Percentiles rank a stretch among this genome's conserved stretches.
Conservation (phyloP, 2,113 vertebrate genomes). For the Podarcis muralis region DNA sequence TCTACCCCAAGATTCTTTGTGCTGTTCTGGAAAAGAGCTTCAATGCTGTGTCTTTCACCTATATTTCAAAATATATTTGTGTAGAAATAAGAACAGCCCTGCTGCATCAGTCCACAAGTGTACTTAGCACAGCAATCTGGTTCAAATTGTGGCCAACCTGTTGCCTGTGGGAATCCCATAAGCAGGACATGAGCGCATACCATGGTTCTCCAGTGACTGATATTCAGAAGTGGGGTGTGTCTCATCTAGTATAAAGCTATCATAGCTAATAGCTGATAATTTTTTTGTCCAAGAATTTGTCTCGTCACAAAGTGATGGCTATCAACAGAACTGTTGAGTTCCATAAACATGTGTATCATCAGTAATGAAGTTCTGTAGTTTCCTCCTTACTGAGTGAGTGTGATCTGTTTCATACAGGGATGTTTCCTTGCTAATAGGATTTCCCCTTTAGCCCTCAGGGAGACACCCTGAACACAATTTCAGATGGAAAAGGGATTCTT, state of each 20-base stretch:
- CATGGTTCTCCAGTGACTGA: neutral
- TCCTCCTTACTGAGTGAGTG: slow-evolving; percentile 24
- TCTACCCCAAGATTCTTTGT: slow-evolving; percentile 1
- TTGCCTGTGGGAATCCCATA: neutral
- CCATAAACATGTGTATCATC: neutral
- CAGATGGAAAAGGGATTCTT: slow-evolving; percentile 60
- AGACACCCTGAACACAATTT: slow-evolving; percentile 50
- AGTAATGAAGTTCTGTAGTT: slow-evolving; percentile 17
- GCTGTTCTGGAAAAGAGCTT: neutral
- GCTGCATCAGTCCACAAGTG: neutral
- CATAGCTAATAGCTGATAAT: neutral
- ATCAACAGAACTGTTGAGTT: slow-evolving; percentile 17
- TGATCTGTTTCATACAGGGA: slow-evolving; percentile 42
- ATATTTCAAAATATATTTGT: neutral
- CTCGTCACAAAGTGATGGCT: neutral
- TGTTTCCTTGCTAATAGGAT: slow-evolving; percentile 61
- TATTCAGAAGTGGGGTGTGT: neutral
- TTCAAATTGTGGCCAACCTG: neutral
- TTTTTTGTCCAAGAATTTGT: neutral
- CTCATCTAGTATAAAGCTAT: neutral
- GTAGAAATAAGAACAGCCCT: neutral
- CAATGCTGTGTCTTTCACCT: slow-evolving; percentile 2
- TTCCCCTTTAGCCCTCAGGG: slow-evolving; percentile 46
- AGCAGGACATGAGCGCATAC: neutral
- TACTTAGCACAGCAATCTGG: neutral